A percentile compares a stretch with the other conserved stretches of the same genome.
Evolutionary conservation across 2,113 vertebrate species (phyloP).

Genomic region (Cynoglossus semilaevis): DNA sequence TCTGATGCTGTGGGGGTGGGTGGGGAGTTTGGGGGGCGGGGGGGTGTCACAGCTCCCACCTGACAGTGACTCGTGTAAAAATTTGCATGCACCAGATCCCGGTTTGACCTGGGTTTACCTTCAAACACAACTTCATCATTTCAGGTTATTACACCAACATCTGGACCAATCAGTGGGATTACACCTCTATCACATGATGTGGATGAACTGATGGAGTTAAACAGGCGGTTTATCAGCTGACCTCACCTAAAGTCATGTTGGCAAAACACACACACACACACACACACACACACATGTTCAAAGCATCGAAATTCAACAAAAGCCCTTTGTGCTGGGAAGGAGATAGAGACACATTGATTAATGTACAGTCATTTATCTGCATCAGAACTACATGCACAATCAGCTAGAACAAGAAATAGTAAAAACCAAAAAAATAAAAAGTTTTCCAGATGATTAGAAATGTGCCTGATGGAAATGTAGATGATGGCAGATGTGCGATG

Average conservation of each 20-base stretch:
- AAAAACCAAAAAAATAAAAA: slow-evolving; percentile 11
- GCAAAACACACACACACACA: slow-evolving; percentile 40
- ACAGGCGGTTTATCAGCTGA: slow-evolving; percentile 48
- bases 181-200: slow-evolving; percentile 7
- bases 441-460: slow-evolving; percentile 24
- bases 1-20: slow-evolving; percentile 45
- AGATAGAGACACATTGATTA: slow-evolving; percentile 58
- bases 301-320: slow-evolving; percentile 40
- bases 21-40: slow-evolving; percentile 40
- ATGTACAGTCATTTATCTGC: slow-evolving; percentile 37
- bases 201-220: slow-evolving; percentile 35
- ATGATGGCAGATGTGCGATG: slow-evolving; percentile 42
- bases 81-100: slow-evolving; percentile 25
- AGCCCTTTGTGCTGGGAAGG: slow-evolving; percentile 40
- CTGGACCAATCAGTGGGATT: slow-evolving; percentile 42
- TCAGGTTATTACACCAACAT: slow-evolving; percentile 4
- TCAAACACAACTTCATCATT: slow-evolving; percentile 18
- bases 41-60: slow-evolving; percentile 20
- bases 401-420: slow-evolving; percentile 2
- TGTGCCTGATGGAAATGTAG: slow-evolving; percentile 30
- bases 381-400: slow-evolving; percentile 52
- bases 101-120: slow-evolving; percentile 14
- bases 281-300: slow-evolving; percentile 41
- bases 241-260: slow-evolving; percentile 27
- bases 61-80: slow-evolving; percentile 19